These are phyloP conservation scores for Cataglyphis hispanica DNA, from an alignment of 1,140 invertebrate genomes.

Conservation along the genomic window DNA sequence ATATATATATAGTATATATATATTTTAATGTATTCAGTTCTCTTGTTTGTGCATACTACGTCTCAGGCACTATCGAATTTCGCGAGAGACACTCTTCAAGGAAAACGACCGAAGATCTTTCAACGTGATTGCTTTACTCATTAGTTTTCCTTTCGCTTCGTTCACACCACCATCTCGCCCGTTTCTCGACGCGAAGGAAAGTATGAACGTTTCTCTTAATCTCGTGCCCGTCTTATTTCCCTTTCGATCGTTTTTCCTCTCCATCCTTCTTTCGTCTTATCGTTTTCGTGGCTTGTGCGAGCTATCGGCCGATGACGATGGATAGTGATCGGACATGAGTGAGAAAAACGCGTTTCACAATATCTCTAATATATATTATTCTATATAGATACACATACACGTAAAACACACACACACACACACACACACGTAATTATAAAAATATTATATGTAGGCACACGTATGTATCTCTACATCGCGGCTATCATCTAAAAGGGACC, in stretches of 20 bases:
- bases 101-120: slow-evolving; percentile 17
- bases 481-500: slow-evolving; percentile 29
- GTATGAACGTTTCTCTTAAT: slow-evolving; percentile 3
- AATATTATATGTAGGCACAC: background rate
- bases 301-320: slow-evolving; percentile 73
- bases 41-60: slow-evolving; percentile 38
- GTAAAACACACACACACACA: slow-evolving; percentile 5
- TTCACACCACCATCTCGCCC: slow-evolving; percentile 13
- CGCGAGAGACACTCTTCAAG: background rate
- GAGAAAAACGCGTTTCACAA: slow-evolving; percentile 80
- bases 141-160: slow-evolving; percentile 25
- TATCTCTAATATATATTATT: slow-evolving; percentile 82
- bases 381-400: slow-evolving; percentile 65
- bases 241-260: slow-evolving; percentile 2
- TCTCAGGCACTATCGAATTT: slow-evolving; percentile 2
- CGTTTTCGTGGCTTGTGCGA: slow-evolving; percentile 40
- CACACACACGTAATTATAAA: slow-evolving; percentile 33
- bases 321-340: slow-evolving; percentile 84
- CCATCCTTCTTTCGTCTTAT: slow-evolving; percentile 22
- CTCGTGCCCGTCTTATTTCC: background rate
- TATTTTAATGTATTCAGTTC: slow-evolving; percentile 50
- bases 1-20: slow-evolving; percentile 68
- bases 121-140: slow-evolving; percentile 35
- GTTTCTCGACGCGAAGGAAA: slow-evolving; percentile 12
- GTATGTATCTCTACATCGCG: slow-evolving; percentile 79